Evolutionary conservation across 2,113 vertebrate genomes (phyloP).

Genomic region (Ciconia stormi): DNA sequence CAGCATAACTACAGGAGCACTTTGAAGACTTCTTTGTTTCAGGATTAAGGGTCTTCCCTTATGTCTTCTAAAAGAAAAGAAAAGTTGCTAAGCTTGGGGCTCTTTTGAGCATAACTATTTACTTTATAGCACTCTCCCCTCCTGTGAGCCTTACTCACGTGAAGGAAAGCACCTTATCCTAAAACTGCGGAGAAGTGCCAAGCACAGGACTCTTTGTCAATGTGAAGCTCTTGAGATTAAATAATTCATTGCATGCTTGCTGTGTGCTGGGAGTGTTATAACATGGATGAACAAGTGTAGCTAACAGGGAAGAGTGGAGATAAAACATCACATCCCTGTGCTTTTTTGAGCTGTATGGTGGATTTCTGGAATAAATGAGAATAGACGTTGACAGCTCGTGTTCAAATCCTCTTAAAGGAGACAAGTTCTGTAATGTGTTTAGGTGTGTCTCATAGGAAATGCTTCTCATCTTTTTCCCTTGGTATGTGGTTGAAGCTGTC

Average conservation of each 20-base stretch:
- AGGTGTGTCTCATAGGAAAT: background rate
- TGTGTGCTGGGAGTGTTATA: background rate
- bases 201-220: background rate
- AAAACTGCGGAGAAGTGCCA: background rate
- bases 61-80: background rate
- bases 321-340: background rate
- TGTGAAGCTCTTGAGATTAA: background rate
- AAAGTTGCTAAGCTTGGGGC: background rate
- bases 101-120: background rate
- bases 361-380: slow-evolving; percentile 26
- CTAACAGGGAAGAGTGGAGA: background rate
- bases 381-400: background rate
- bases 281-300: background rate
- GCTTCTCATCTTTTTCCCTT: background rate
- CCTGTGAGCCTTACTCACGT: background rate
- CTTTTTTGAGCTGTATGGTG: background rate
- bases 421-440: background rate
- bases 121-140: background rate
- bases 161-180: background rate
- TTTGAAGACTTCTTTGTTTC: background rate
- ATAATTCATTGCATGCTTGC: background rate
- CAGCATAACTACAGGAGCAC: background rate
- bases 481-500: background rate
- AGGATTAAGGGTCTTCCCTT: slow-evolving; percentile 23
- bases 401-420: slow-evolving; percentile 10